Percentiles rank a stretch among this genome's conserved stretches.
Conservation (phyloP, 2,888 invertebrate genomes). For the Epicampocera succincta region DNA sequence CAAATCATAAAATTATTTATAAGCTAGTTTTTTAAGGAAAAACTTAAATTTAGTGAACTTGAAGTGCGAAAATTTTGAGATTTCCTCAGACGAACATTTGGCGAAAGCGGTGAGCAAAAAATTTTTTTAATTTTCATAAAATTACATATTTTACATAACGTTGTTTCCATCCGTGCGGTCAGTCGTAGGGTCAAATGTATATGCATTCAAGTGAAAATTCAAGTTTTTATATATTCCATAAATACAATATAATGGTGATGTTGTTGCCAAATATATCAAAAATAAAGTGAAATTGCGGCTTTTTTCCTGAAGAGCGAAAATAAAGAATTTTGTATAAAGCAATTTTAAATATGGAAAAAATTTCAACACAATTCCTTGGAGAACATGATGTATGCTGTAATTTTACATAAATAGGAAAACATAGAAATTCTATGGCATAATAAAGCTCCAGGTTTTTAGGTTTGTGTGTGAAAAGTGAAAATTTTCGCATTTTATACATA, state of each 20-base stretch:
- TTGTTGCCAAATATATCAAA: slow-evolving; percentile 15
- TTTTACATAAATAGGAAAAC: slow-evolving; percentile 7
- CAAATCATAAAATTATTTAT: slow-evolving; percentile 82
- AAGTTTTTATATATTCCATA: slow-evolving; percentile 22
- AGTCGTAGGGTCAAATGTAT: slow-evolving; percentile 62
- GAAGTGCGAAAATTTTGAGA: slow-evolving; percentile 81
- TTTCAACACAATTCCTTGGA: neutral
- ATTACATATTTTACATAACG: slow-evolving; percentile 68
- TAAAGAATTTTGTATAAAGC: neutral
- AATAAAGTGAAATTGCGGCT: slow-evolving; percentile 36
- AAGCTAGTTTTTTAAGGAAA: slow-evolving; percentile 82
- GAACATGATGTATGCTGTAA: neutral
- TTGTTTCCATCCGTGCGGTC: slow-evolving; percentile 56
- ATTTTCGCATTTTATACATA: slow-evolving; percentile 78
- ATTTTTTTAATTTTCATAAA: slow-evolving; percentile 69
- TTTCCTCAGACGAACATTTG: slow-evolving; percentile 80
- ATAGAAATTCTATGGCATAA: slow-evolving; percentile 35
- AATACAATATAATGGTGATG: slow-evolving; percentile 30
- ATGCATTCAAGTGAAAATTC: slow-evolving; percentile 52
- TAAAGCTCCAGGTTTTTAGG: slow-evolving; percentile 37
- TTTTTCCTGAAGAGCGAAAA: neutral
- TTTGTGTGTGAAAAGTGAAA: slow-evolving; percentile 74
- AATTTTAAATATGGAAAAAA: neutral
- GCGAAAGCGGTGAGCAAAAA: slow-evolving; percentile 80
- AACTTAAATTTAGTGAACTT: slow-evolving; percentile 82